These are phyloP conservation scores for Theonella swinhoei DNA, from an alignment of 37 sponge, comb jelly and placozoan species.

Conservation along the genomic window DNA sequence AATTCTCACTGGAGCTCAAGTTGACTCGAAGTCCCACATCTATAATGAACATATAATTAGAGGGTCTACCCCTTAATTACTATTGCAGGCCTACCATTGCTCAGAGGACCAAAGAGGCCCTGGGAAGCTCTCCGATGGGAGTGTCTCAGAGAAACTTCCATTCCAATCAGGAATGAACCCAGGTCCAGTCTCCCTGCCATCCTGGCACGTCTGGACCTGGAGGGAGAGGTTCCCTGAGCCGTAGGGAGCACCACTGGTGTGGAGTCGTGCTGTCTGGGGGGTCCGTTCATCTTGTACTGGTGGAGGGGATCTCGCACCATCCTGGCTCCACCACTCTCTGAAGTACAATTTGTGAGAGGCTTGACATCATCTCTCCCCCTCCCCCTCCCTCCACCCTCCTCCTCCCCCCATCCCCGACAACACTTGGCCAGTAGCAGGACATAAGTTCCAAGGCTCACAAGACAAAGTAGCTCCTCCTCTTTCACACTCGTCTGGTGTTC, in stretches of 20 bases:
- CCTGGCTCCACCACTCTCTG: too few species aligned
- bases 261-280: not conserved
- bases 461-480: slow-evolving; percentile 25
- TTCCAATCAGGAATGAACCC: slow-evolving; percentile 81
- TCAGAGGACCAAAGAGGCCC: slow-evolving; percentile 80
- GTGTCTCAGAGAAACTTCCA: slow-evolving; percentile 69
- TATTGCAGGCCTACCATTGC: too few species aligned
- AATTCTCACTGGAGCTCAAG: slow-evolving; percentile 65
- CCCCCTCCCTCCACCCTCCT: slow-evolving; percentile 8
- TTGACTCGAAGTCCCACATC: slow-evolving; percentile 78
- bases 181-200: slow-evolving; percentile 58
- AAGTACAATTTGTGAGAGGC: not conserved
- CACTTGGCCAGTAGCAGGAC: slow-evolving; percentile 73
- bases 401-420: slow-evolving; percentile 80
- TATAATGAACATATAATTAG: slow-evolving; percentile 11
- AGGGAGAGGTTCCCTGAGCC: not conserved
- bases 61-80: not conserved
- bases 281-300: slow-evolving; percentile 9
- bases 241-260: not conserved
- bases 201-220: not conserved
- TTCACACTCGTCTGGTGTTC: slow-evolving; percentile 7
- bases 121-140: slow-evolving; percentile 26
- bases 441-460: slow-evolving; percentile 50
- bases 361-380: not conserved
- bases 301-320: slow-evolving; percentile 29